Evolutionary conservation across 2,113 vertebrate genomes (phyloP).

Genomic region (Eptatretus burgeri): DNA sequence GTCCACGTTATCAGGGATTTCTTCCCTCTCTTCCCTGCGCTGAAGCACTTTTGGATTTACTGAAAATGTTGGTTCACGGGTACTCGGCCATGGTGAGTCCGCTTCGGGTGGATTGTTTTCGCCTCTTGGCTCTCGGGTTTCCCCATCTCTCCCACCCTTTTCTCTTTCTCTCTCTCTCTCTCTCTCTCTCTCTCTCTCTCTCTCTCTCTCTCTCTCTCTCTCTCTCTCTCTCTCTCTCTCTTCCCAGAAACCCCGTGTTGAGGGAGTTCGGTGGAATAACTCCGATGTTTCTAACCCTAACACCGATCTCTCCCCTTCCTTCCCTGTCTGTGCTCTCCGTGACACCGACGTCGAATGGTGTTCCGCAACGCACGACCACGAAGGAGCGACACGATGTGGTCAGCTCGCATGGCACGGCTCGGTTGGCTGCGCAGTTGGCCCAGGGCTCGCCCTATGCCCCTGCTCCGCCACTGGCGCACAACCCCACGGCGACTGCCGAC

Average conservation of each 20-base stretch:
- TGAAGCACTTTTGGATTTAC: not conserved
- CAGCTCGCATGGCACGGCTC: slow-evolving; percentile 1
- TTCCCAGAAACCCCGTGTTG: too few species aligned
- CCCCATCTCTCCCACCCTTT: not conserved
- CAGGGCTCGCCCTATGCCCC: not conserved
- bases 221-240: not conserved
- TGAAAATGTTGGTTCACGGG: not conserved
- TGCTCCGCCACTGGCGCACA: slow-evolving; percentile 9
- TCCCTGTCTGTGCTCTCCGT: too few species aligned
- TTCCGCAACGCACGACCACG: not conserved
- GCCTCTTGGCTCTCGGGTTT: not conserved
- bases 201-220: not conserved
- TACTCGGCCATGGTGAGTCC: not conserved
- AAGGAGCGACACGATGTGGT: slow-evolving; percentile 4
- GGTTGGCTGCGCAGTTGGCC: not conserved
- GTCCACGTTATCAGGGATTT: not conserved
- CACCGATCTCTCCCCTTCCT: too few species aligned
- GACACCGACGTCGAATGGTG: too few species aligned
- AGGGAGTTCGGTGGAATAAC: too few species aligned
- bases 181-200: not conserved
- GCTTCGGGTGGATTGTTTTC: not conserved
- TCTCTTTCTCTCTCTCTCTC: not conserved
- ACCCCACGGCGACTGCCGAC: not conserved
- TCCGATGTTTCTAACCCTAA: too few species aligned
- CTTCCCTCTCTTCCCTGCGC: not conserved